phyloP scores from a whole-genome alignment of 2,888 invertebrate genomes.

The Reticulitermes lucifugus region DNA sequence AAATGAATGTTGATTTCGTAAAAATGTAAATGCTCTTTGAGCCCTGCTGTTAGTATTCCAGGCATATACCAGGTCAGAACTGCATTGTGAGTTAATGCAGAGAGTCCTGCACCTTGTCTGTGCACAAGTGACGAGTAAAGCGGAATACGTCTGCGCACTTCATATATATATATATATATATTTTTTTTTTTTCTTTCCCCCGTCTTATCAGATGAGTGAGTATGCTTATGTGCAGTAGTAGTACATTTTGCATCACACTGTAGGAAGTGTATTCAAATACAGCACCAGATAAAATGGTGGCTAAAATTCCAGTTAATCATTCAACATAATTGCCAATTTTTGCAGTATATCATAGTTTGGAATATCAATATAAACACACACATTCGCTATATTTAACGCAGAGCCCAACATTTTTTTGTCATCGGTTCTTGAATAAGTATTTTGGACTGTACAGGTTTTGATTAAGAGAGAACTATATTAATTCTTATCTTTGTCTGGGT shows the following conservation, averaged over 20 bases:
- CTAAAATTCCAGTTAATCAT: conserved; percentile 39
- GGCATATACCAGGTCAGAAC: neutral
- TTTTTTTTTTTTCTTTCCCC: neutral
- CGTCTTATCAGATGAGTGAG: neutral
- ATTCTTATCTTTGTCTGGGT: too few species aligned
- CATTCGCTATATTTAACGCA: neutral
- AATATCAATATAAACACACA: neutral
- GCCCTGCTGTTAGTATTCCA: neutral
- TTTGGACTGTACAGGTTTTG: too few species aligned
- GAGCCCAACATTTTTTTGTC: too few species aligned
- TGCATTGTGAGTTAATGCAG: neutral
- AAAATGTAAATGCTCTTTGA: neutral
- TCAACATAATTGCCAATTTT: neutral
- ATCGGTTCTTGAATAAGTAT: too few species aligned
- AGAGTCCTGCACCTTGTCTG: neutral
- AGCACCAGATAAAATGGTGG: neutral
- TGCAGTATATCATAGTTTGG: neutral
- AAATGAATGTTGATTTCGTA: conserved; percentile 15
- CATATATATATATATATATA: neutral
- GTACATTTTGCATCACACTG: conserved; percentile 21
- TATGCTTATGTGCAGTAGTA: neutral
- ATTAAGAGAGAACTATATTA: too few species aligned
- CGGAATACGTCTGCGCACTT: conserved; percentile 17
- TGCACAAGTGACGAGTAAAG: conserved; percentile 11
- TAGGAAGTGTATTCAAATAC: neutral